phyloP scores from a whole-genome alignment of 2,113 vertebrate species.

The Seriola dumerili region DNA sequence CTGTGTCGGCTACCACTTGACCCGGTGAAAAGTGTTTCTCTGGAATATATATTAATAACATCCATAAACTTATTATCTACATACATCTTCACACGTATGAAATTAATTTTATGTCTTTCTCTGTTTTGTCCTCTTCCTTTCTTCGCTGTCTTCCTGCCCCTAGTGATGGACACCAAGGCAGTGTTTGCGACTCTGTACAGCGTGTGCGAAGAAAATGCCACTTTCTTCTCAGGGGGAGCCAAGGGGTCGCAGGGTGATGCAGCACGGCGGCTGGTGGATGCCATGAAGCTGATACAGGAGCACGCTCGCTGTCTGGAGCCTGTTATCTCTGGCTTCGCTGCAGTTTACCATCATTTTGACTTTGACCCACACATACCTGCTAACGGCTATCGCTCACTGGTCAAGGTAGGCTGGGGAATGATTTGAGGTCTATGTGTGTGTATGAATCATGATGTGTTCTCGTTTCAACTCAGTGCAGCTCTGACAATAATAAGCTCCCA shows the following conservation, averaged over 20 bases:
- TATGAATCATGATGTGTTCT: conserved; percentile 13
- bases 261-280: conserved; percentile 78
- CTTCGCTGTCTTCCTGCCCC: conserved; percentile 25
- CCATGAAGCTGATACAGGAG: conserved; percentile 86
- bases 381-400: conserved; percentile 93
- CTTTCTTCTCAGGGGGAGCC: conserved; percentile 86
- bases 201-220: conserved; percentile 89
- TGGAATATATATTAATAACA: not conserved
- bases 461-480: conserved; percentile 19
- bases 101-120: not conserved
- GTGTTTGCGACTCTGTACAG: conserved; percentile 88
- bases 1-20: not conserved
- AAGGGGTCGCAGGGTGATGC: conserved; percentile 82
- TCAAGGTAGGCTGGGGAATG: conserved; percentile 81
- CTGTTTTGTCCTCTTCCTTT: not conserved
- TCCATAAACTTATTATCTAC: not conserved
- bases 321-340: conserved; percentile 81
- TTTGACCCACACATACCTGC: conserved; percentile 91
- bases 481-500: conserved; percentile 19
- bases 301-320: conserved; percentile 89
- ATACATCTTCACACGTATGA: not conserved
- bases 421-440: conserved; percentile 5
- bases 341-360: conserved; percentile 91
- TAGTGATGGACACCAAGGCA: conserved; percentile 89
- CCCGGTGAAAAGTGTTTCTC: not conserved